Evolutionary conservation across 2,888 invertebrate genomes (phyloP).

Genomic region (Drosophila atripex): DNA sequence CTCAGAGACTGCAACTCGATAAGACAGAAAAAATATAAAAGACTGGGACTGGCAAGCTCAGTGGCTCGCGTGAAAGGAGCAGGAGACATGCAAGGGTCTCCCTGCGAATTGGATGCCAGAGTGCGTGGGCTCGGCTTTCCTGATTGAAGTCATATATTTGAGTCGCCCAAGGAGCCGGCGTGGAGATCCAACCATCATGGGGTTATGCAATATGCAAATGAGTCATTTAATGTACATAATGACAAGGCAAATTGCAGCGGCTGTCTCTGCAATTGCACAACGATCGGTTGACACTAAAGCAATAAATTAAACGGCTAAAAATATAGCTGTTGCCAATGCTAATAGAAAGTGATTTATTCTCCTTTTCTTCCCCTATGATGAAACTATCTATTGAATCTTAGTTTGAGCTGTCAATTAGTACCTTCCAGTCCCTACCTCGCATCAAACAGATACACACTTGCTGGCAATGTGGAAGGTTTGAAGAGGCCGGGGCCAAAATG

Average conservation of each 20-base stretch:
- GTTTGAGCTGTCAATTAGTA: conserved; percentile 53
- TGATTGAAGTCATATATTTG: conserved; percentile 71
- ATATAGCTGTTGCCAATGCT: conserved; percentile 6
- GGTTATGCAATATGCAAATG: conserved; percentile 64
- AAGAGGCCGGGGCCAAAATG: conserved; percentile 17
- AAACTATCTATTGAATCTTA: conserved; percentile 51
- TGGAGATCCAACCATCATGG: conserved; percentile 29
- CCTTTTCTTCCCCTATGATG: conserved; percentile 53
- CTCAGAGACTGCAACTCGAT: conserved; percentile 41
- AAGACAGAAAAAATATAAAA: conserved; percentile 7
- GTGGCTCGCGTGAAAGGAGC: conserved; percentile 26
- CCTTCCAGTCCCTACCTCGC: conserved; percentile 1
- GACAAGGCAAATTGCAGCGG: conserved; percentile 26
- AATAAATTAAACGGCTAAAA: conserved; percentile 13
- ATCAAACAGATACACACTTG: conserved; percentile 31
- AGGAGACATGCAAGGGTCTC: conserved; percentile 19
- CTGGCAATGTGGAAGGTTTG: conserved; percentile 4
- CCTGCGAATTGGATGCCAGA: conserved; percentile 13
- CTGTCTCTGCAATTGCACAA: conserved; percentile 49
- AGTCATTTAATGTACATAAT: conserved; percentile 56
- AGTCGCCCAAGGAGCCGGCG: conserved; percentile 21
- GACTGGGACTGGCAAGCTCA: neutral
- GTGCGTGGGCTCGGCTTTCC: conserved; percentile 61
- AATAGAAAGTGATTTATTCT: conserved; percentile 67
- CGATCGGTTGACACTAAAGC: conserved; percentile 45